Conservation (phyloP, 1,140 invertebrate species). For the Zaprionus inermis region DNA sequence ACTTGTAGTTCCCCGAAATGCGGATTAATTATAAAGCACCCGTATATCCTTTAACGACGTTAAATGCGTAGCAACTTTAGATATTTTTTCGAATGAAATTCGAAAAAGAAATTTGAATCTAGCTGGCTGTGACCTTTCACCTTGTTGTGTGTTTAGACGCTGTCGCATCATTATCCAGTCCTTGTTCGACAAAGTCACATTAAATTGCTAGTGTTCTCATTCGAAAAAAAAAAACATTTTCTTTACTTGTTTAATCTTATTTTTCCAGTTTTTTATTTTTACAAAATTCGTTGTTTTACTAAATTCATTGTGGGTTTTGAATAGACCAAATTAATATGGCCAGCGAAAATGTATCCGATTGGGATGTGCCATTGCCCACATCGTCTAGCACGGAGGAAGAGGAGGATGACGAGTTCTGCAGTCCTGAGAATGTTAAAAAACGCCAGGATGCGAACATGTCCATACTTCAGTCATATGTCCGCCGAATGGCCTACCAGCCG, state of each 20-base stretch:
- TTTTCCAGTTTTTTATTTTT: conserved; percentile 23
- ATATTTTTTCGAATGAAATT: neutral
- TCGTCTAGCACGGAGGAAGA: conserved; percentile 32
- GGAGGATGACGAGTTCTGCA: conserved; percentile 60
- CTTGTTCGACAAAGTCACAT: conserved; percentile 29
- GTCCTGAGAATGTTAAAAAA: conserved; percentile 53
- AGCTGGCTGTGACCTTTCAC: conserved; percentile 10
- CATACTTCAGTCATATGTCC: conserved; percentile 68
- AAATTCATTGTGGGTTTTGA: conserved; percentile 22
- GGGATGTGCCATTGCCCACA: conserved; percentile 70
- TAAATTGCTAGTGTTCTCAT: conserved; percentile 40
- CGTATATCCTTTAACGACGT: no score
- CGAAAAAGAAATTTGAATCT: neutral
- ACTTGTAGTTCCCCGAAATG: neutral
- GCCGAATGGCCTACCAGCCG: conserved; percentile 73
- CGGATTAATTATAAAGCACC: no score
- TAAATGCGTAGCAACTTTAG: neutral
- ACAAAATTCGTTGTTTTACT: conserved; percentile 34
- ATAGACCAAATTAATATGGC: no score
- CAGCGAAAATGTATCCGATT: conserved; percentile 67
- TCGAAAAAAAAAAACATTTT: neutral
- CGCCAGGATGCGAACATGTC: conserved; percentile 58
- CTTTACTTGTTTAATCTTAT: neutral
- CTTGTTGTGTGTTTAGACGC: neutral
- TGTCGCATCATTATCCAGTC: conserved; percentile 18